phyloP scores from a whole-genome alignment of 2,113 vertebrate species.

The Lutjanus erythropterus region DNA sequence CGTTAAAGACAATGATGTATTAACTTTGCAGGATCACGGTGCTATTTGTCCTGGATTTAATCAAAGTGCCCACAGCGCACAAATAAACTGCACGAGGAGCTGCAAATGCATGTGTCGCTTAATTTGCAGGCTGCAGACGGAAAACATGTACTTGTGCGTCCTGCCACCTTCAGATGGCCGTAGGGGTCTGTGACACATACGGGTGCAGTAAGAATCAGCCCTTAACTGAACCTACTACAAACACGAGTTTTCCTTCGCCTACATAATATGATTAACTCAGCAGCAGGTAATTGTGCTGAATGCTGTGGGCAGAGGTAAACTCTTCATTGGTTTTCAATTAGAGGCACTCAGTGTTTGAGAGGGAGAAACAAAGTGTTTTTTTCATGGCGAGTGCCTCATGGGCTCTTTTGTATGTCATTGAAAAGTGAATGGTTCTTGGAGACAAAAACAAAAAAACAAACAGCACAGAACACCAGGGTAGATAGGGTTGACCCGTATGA shows the following conservation, averaged over 20 bases:
- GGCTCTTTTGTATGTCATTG: background rate
- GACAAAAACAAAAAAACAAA: background rate
- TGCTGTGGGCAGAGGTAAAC: constrained; percentile 16
- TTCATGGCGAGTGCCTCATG: background rate
- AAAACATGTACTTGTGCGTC: background rate
- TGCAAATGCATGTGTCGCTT: background rate
- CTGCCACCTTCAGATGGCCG: background rate
- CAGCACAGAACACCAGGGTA: background rate
- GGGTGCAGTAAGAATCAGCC: background rate
- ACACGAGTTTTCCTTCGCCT: background rate
- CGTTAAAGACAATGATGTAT: constrained; percentile 1
- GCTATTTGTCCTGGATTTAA: constrained; percentile 5
- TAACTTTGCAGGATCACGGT: constrained; percentile 4
- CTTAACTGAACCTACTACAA: background rate
- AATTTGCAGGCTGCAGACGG: background rate
- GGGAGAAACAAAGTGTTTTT: constrained; percentile 9
- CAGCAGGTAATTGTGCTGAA: constrained; percentile 14
- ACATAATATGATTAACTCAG: constrained; percentile 9
- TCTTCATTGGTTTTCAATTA: constrained; percentile 43
- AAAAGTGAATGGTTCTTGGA: background rate
- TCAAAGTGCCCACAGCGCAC: constrained; percentile 6
- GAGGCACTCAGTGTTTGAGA: background rate
- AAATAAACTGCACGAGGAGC: background rate
- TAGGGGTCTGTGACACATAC: background rate
- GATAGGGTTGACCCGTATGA: background rate